Conservation (phyloP, 2,888 invertebrate genomes). For the Lasioglossum vierecki region DNA sequence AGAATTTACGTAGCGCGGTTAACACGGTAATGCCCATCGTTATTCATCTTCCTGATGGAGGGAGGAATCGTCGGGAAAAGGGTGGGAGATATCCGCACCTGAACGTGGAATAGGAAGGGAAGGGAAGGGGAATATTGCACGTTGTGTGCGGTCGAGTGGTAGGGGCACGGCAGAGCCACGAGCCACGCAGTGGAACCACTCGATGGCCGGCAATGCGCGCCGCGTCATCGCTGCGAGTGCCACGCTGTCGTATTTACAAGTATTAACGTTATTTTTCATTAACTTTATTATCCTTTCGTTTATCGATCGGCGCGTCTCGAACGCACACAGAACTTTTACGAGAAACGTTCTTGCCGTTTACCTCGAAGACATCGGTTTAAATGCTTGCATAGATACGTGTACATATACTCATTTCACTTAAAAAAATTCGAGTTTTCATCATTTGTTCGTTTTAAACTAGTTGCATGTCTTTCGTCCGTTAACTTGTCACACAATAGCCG, state of each 20-base stretch:
- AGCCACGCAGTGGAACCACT: constrained; percentile 65
- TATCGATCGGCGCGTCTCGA: background rate
- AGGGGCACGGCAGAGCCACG: constrained; percentile 62
- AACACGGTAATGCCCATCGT: constrained; percentile 38
- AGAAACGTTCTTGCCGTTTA: background rate
- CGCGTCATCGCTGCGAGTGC: constrained; percentile 80
- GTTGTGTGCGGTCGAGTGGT: constrained; percentile 48
- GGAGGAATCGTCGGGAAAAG: constrained; percentile 6
- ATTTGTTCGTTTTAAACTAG: background rate
- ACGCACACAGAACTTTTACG: background rate
- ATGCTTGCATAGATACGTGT: background rate
- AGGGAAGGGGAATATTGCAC: constrained; percentile 51
- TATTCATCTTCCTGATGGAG: constrained; percentile 19
- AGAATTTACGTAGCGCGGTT: constrained; percentile 40
- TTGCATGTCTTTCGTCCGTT: background rate
- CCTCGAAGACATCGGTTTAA: background rate
- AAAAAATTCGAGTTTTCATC: background rate
- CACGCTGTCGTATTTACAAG: constrained; percentile 67
- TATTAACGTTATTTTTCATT: constrained; percentile 21
- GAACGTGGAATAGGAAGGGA: constrained; percentile 13
- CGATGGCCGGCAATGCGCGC: constrained; percentile 80
- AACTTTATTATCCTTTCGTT: background rate
- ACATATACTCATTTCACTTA: background rate
- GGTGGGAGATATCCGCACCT: constrained; percentile 53
- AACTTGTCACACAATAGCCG: background rate